These are phyloP conservation scores for Caenorhabditis sp. DNA, from an alignment of 2,888 invertebrate species.

Conservation along the genomic window DNA sequence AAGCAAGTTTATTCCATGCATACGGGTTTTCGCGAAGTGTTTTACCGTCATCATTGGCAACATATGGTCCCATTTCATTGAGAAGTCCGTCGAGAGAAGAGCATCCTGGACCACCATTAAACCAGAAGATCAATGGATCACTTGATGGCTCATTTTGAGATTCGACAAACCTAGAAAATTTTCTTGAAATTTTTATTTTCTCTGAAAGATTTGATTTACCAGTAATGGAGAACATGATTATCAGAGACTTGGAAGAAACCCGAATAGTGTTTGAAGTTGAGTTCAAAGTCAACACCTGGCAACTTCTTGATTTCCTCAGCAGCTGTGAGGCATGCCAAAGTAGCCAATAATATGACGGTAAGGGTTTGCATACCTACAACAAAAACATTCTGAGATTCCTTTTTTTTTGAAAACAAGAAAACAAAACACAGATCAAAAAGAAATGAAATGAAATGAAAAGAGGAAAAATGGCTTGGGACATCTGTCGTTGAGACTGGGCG, in stretches of 20 bases:
- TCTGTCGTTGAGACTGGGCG: background rate
- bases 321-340: background rate
- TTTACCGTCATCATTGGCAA: constrained; percentile 66
- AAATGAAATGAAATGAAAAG: constrained; percentile 11
- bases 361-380: background rate
- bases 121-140: constrained; percentile 70
- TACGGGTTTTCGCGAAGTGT: constrained; percentile 67
- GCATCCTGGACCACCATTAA: constrained; percentile 73
- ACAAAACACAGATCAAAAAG: background rate
- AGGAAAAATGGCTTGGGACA: constrained; percentile 2
- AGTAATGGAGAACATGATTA: constrained; percentile 73
- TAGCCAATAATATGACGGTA: constrained; percentile 19
- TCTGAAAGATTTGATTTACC: constrained; percentile 67
- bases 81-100: constrained; percentile 73
- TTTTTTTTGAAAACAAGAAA: background rate
- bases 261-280: constrained; percentile 68
- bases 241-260: constrained; percentile 71
- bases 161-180: constrained; percentile 64
- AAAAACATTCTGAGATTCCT: background rate
- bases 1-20: constrained; percentile 72
- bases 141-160: constrained; percentile 61
- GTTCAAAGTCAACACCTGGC: constrained; percentile 63
- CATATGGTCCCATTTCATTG: constrained; percentile 74
- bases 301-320: constrained; percentile 61
- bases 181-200: background rate